Conservation (phyloP, 1,140 invertebrate genomes). For the Drosophila pachea region DNA sequence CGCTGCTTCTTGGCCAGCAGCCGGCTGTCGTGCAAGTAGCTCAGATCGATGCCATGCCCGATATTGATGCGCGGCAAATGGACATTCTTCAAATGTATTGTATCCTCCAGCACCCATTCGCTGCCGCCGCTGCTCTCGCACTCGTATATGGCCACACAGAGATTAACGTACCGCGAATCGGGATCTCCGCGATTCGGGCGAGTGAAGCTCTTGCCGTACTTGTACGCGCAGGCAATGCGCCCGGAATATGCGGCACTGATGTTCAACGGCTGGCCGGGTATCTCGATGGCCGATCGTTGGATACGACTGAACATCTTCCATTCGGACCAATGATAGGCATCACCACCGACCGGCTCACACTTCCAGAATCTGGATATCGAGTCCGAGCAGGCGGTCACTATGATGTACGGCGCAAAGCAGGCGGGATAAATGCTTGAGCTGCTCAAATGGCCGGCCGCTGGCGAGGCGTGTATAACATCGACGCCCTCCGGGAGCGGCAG, state of each 20-base stretch:
- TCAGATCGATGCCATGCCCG: constrained; percentile 89
- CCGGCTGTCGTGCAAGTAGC: constrained; percentile 89
- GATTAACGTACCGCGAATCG: constrained; percentile 92
- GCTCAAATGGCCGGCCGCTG: constrained; percentile 96
- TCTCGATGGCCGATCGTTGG: constrained; percentile 91
- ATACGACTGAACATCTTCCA: constrained; percentile 93
- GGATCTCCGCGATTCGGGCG: constrained; percentile 87
- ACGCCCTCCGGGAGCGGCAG: constrained; percentile 93
- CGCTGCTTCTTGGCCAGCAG: constrained; percentile 89
- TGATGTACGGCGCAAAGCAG: constrained; percentile 96
- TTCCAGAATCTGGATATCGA: constrained; percentile 90
- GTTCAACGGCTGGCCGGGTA: constrained; percentile 92
- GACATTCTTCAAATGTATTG: constrained; percentile 93
- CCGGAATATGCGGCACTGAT: constrained; percentile 98
- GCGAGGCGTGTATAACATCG: constrained; percentile 93
- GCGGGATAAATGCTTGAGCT: constrained; percentile 99
- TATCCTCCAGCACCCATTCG: constrained; percentile 99
- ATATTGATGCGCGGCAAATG: constrained; percentile 89
- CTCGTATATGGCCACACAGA: constrained; percentile 98
- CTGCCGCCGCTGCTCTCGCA: constrained; percentile 98
- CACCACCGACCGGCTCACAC: constrained; percentile 83
- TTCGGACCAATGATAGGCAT: constrained; percentile 90
- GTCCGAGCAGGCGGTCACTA: constrained; percentile 96
- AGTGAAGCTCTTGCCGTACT: constrained; percentile 92
- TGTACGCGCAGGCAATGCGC: constrained; percentile 97